Evolutionary conservation across 2,888 invertebrate genomes (phyloP).

Genomic region (Nephrocerus scutellatus): DNA sequence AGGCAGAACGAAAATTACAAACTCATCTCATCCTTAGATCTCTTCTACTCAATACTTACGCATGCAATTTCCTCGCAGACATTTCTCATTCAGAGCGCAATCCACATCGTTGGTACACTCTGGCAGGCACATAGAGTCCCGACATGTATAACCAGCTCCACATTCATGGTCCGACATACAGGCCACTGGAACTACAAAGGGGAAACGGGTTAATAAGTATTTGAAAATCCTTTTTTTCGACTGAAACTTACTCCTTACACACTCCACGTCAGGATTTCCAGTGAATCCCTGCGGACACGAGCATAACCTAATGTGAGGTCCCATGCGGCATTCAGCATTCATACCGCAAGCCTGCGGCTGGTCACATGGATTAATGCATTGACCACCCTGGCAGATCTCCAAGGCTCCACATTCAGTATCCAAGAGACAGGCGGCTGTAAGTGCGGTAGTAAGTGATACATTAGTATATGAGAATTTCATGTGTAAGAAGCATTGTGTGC

Average conservation of each 20-base stretch:
- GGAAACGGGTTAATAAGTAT: background rate
- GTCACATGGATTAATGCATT: slow-evolving; percentile 74
- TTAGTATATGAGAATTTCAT: too few relatives aligned
- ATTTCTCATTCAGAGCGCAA: slow-evolving; percentile 86
- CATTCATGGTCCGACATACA: slow-evolving; percentile 68
- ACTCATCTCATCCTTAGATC: too few relatives aligned
- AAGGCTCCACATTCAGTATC: slow-evolving; percentile 71
- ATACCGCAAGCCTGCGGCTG: slow-evolving; percentile 72
- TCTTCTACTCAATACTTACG: too few relatives aligned
- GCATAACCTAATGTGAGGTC: slow-evolving; percentile 70
- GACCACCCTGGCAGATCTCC: slow-evolving; percentile 76
- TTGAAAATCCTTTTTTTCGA: slow-evolving; percentile 25
- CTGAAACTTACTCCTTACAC: slow-evolving; percentile 67
- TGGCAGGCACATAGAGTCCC: slow-evolving; percentile 75
- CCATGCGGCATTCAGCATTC: slow-evolving; percentile 69
- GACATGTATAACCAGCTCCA: slow-evolving; percentile 63
- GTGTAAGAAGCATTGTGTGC: too few relatives aligned
- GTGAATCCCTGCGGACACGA: slow-evolving; percentile 79
- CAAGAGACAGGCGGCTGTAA: slow-evolving; percentile 65
- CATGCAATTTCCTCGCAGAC: slow-evolving; percentile 72
- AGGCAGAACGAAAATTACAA: too few relatives aligned
- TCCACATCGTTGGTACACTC: slow-evolving; percentile 68
- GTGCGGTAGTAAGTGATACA: too few relatives aligned
- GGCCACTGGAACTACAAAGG: slow-evolving; percentile 62
- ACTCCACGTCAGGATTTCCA: slow-evolving; percentile 75